phyloP scores from a whole-genome alignment of 2,888 invertebrate genomes.

The Drosophila hamatofila region DNA sequence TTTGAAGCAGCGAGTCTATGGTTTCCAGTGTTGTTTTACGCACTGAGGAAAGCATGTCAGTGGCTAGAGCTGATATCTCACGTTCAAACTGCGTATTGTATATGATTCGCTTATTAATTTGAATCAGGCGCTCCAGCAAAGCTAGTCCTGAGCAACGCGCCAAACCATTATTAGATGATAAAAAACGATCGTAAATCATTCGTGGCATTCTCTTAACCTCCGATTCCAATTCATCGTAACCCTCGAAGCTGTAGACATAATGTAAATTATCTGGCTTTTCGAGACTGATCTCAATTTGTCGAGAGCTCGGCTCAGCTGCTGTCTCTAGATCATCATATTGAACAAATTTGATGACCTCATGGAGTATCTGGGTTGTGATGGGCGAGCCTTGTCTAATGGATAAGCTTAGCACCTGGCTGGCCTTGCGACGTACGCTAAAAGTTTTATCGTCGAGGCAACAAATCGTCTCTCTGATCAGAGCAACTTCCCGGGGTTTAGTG shows the following conservation, averaged over 20 bases:
- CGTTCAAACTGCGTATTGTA: constrained; percentile 83
- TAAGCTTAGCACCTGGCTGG: constrained; percentile 79
- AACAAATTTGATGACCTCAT: constrained; percentile 78
- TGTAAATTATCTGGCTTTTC: constrained; percentile 69
- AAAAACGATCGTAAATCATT: constrained; percentile 77
- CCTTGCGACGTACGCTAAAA: constrained; percentile 82
- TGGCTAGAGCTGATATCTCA: constrained; percentile 75
- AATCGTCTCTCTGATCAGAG: constrained; percentile 79
- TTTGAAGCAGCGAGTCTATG: constrained; percentile 77
- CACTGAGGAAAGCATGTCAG: constrained; percentile 79
- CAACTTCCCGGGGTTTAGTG: constrained; percentile 83
- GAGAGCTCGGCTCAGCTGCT: constrained; percentile 63
- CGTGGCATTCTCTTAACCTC: constrained; percentile 78
- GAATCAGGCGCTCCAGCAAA: constrained; percentile 78
- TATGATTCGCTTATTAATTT: constrained; percentile 81
- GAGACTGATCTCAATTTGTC: constrained; percentile 77
- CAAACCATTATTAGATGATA: constrained; percentile 68
- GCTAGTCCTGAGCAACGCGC: constrained; percentile 81
- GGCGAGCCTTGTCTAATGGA: constrained; percentile 79
- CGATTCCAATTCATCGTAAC: constrained; percentile 71
- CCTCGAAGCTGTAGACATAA: constrained; percentile 81
- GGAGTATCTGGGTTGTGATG: constrained; percentile 78
- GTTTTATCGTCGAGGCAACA: constrained; percentile 80
- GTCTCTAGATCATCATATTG: constrained; percentile 66
- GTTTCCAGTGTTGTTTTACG: constrained; percentile 80